Base-by-base conservation (phyloP, 2,888 invertebrate genomes). In the Erebia ligea region DNA sequence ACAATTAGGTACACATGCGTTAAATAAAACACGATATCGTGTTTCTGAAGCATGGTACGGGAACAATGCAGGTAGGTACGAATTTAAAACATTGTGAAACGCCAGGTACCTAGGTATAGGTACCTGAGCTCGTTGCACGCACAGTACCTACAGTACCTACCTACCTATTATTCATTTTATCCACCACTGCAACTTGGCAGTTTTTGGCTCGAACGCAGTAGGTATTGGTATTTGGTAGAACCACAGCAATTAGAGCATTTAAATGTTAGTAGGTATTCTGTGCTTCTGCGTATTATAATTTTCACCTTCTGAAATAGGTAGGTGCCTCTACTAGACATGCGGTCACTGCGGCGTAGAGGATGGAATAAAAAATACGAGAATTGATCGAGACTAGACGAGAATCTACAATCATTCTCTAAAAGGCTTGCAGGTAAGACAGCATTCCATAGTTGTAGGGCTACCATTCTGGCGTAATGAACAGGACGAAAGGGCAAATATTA, bases 31-130 rank as follows among this genome's bases (percentile, higher is more conserved):
- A 73, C 64, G 70, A 67, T 75, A 78, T 79, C 75, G 74, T 77
- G 66, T 76, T 77, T 68, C 75, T 74, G 74, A 75, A 74, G 72
- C 76, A 82, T 80, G 80, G 82, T 78, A 73, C 79, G 75, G 81
- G 81, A 88, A 88, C 88, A 89, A 88, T 85, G 81, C 82, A 80
- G 81, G 85, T 84, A 84, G 81, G 85, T 84, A 84, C 76, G 76
- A 79, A 79, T 76, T 78, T 77, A 79, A 81, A 85, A 88, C 88
- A 87, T 75, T 70, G 67, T 72, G 75, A 72, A 73, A 75, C 67
- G 57, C 40, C 62, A 45, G 58, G 72, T 25, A 10, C 11, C 4
- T 52, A 48, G 52, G 52, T 54, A 25, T 25, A 56, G 8, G 8
- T 72, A 69, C 70, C 65, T 70, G 70, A 59, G 68, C 58, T 25